phyloP scores from a whole-genome alignment of 2,888 invertebrate genomes.

The Eristalinus sepulchralis region DNA sequence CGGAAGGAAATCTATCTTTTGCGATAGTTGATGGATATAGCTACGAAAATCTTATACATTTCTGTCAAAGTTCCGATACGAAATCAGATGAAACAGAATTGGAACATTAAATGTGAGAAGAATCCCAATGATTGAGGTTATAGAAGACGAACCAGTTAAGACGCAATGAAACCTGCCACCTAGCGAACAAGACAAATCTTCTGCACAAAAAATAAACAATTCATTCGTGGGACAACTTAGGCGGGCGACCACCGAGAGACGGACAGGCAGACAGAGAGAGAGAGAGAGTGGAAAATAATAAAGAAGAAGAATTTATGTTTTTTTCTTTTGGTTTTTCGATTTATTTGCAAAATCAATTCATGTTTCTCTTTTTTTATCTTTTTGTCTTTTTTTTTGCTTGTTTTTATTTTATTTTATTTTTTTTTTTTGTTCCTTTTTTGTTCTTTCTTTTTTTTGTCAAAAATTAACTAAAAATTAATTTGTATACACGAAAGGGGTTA shows the following conservation, averaged over 20 bases:
- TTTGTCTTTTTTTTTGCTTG: constrained; percentile 3
- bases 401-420: constrained; percentile 11
- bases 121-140: too few relatives aligned
- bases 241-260: not conserved
- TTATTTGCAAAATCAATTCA: constrained; percentile 65
- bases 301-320: constrained; percentile 57
- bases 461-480: constrained; percentile 56
- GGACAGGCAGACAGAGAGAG: not conserved
- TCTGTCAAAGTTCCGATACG: too few relatives aligned
- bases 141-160: too few relatives aligned
- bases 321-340: constrained; percentile 61
- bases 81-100: too few relatives aligned
- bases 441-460: constrained; percentile 75
- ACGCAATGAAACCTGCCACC: not conserved
- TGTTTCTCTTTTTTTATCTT: constrained; percentile 19
- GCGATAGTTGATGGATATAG: too few relatives aligned
- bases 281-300: constrained; percentile 59
- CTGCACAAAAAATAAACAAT: not conserved
- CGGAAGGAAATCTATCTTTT: too few relatives aligned
- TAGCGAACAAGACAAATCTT: not conserved
- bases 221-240: not conserved
- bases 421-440: constrained; percentile 41
- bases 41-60: too few relatives aligned
- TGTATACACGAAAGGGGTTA: constrained; percentile 60
- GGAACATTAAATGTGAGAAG: too few relatives aligned